A percentile compares a stretch with the other conserved stretches of the same genome.
These are phyloP conservation scores for Notiomystis cincta DNA, from an alignment of 2,113 vertebrate genomes.

Conservation along the genomic window DNA sequence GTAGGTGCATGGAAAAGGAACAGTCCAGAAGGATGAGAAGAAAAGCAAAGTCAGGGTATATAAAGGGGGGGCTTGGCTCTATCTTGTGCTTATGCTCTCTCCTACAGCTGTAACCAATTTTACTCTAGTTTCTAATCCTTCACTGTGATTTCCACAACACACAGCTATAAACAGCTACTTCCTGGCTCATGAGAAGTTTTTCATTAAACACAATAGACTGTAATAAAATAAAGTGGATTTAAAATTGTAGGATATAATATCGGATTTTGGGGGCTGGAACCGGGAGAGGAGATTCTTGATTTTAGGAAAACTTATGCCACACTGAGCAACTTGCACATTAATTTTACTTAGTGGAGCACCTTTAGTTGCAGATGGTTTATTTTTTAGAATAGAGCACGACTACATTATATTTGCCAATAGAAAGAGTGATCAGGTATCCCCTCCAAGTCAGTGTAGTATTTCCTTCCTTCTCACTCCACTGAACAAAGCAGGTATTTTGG, in stretches of 20 bases:
- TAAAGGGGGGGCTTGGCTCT: neutral
- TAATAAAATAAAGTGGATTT: constrained; percentile 58
- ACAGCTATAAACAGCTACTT: constrained; percentile 66
- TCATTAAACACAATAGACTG: constrained; percentile 63
- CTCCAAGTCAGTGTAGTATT: neutral
- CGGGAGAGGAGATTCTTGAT: neutral
- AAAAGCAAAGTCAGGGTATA: constrained; percentile 1
- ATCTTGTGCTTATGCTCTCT: neutral
- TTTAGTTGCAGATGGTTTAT: neutral
- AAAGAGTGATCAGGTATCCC: neutral
- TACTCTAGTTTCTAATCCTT: constrained; percentile 61
- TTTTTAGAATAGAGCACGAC: neutral
- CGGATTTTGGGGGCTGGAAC: neutral
- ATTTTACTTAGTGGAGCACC: neutral
- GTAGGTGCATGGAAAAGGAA: constrained; percentile 22
- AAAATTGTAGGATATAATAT: constrained; percentile 45
- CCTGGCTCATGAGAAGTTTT: constrained; percentile 60
- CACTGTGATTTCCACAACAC: constrained; percentile 71
- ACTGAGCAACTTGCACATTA: neutral
- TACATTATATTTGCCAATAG: neutral
- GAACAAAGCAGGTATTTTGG: neutral
- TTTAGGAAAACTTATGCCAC: neutral
- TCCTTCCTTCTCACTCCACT: neutral
- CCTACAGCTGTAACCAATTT: constrained; percentile 52
- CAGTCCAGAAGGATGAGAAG: neutral